Base-by-base conservation (phyloP, 1,140 invertebrate genomes). In the Homalodisca vitripennis region DNA sequence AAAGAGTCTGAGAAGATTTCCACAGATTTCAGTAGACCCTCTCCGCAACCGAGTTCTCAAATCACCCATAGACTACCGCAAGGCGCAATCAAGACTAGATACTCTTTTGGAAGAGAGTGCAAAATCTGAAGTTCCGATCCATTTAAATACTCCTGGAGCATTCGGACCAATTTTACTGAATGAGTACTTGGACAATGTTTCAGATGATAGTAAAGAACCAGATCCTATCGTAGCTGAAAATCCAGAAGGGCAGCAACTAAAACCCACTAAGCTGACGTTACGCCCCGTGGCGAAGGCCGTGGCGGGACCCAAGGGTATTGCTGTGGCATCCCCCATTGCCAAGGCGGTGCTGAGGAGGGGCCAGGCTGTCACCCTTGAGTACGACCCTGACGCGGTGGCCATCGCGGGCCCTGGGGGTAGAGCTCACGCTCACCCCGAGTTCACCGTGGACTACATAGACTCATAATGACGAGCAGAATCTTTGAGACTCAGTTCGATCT, bases 381-480 rank as follows among this genome's bases (percentile, higher is more conserved):
- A 87, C 73, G 81, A 84, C 70, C 89, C 89, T 1, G 80, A 83
- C 69, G 87, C 88, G 1, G 82, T 87, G 0, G 89, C 89, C n/a
- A 82, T 89, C 2, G 88, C 82, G 12, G 89, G 89, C 1, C 87
- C 87, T 13, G 88, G 88, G 0, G 89, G 89, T 27, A 82, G 86
- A 62, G 88, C 88, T 0, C 85, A 89, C 72, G 87, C 88, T 1
- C 82, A 88, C 75, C 88, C 88, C 31, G 86, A 89, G 70, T 77
- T 84, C 29, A 55, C 78, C 67, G 73, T 79, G 1, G 69, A 74
- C 3, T 75, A 76, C 41, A 46, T 73, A 2, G 70, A 76, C 24
- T 66, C 70, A 20, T 32, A 68, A 60, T 6, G 30, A 41, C 6
- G 34, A n/a, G n/a, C n/a, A n/a, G 34, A 48, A 51, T 3, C 14